A percentile compares a stretch with the other conserved stretches of the same genome.
Evolutionary conservation across 2,113 vertebrate genomes (phyloP).

Genomic region (Recurvirostra avosetta): DNA sequence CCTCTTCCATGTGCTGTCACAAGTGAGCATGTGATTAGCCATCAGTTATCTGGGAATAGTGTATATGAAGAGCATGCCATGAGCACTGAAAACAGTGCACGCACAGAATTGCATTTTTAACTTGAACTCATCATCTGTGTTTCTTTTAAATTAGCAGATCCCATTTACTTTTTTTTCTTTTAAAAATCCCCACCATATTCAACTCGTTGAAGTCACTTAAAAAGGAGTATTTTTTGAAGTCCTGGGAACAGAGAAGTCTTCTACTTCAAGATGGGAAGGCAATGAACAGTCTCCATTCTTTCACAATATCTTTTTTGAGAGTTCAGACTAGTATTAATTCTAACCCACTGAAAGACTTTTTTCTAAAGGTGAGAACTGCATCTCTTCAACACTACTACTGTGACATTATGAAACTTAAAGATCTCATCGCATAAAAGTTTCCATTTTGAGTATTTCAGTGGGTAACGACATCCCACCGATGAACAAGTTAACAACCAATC

Average conservation of each 20-base stretch:
- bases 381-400: not conserved
- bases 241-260: not conserved
- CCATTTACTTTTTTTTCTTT: accelerated
- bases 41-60: not conserved
- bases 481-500: not conserved
- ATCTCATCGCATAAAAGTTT: accelerated
- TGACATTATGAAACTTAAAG: not conserved
- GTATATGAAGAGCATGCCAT: not conserved
- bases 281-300: not conserved
- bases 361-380: not conserved
- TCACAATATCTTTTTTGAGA: not conserved
- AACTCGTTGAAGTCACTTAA: not conserved
- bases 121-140: not conserved
- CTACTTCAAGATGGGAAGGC: not conserved
- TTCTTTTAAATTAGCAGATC: not conserved
- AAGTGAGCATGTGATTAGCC: not conserved
- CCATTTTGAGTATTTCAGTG: not conserved
- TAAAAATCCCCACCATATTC: not conserved
- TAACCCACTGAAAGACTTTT: not conserved
- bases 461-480: not conserved
- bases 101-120: not conserved
- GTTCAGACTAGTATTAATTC: not conserved
- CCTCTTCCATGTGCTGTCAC: not conserved
- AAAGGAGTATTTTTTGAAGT: not conserved
- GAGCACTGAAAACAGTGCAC: not conserved